Conservation (phyloP, 23 tunicate genomes). For the Phallusia fumigata region DNA sequence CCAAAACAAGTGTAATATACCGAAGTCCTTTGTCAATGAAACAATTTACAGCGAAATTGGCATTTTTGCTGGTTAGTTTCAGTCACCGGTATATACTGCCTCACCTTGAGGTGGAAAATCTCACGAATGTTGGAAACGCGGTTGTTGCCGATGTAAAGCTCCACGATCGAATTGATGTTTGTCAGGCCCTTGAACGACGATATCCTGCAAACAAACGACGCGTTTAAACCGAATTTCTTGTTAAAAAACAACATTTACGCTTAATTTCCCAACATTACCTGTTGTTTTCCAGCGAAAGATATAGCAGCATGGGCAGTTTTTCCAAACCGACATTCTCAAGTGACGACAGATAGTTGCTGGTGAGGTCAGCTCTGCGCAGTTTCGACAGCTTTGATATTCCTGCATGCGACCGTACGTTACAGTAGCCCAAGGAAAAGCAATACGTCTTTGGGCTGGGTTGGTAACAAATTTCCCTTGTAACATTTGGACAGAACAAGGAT, state of each 20-base stretch:
- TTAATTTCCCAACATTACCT: constrained; percentile 26
- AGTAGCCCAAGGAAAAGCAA: too few relatives aligned
- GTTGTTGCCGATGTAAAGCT: constrained; percentile 88
- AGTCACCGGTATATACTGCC: too few relatives aligned
- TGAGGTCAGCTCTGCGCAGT: constrained; percentile 51
- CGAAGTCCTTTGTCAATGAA: neutral
- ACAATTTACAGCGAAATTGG: too few relatives aligned
- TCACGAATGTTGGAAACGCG: constrained; percentile 64
- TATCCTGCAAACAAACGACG: constrained; percentile 27
- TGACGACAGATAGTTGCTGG: constrained; percentile 67
- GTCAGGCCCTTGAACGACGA: constrained; percentile 72
- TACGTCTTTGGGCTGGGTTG: too few relatives aligned
- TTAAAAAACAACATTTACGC: too few relatives aligned
- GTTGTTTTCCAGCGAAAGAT: constrained; percentile 82
- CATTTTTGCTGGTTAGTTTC: too few relatives aligned
- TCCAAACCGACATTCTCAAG: constrained; percentile 69
- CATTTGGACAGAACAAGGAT: too few relatives aligned
- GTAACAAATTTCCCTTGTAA: too few relatives aligned
- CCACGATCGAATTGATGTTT: constrained; percentile 39
- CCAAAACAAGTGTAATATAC: neutral
- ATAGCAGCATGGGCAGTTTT: constrained; percentile 31
- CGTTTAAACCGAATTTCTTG: too few relatives aligned
- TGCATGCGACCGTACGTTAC: neutral
- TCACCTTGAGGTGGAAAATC: constrained; percentile 79
- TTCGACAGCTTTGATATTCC: constrained; percentile 61